Evolutionary conservation across 1,140 invertebrate genomes (phyloP), one percentile per base, ranked within the genome.

Genomic region (Halictus rubicundus): DNA sequence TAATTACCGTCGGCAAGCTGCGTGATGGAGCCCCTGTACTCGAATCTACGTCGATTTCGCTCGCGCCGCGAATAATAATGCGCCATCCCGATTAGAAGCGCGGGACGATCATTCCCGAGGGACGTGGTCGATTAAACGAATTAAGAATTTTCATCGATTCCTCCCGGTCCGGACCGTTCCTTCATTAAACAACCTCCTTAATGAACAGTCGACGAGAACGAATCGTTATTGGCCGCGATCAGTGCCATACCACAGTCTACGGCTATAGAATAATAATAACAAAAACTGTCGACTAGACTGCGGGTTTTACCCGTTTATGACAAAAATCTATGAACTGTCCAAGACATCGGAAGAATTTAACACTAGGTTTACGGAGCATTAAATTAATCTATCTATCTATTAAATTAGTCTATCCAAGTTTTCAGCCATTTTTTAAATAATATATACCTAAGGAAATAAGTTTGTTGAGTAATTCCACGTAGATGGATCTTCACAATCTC

Each of bases 1-100:
- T 90, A 89, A 90, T 89, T 88, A 89, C 79, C 83, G 85, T 78
- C 71, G 82, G 78, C 80, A 82, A 83, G 83, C 70, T 64, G 72
- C n/a, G 54, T 39, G 54, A 37, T 49, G 52, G 23, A 39, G 25
- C 9, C 37, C 19, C 21, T n/a, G 21, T 27, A 16, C 14, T 14
- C 23, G 37, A 27, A 59, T 74, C 70, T 75, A 61, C 59, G 70
- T 80, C 71, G 57, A 84, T 84, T 71, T 60, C n/a, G 9, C 60
- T 49, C 23, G 57, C 64, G 57, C 32, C 23, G 37, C 59, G 46
- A 73, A 46, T 80, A 72, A 84, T 79, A 79, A 79, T 63, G 68
- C 75, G 5, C 32, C 32, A 14, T 23, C n/a, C 7, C 57, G 54
- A 69, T 69, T 69, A 77, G 4, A 9, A 6, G 19, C 23, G 27